Base-by-base conservation (phyloP, 2,113 vertebrate genomes). In the Steatornis caripensis region DNA sequence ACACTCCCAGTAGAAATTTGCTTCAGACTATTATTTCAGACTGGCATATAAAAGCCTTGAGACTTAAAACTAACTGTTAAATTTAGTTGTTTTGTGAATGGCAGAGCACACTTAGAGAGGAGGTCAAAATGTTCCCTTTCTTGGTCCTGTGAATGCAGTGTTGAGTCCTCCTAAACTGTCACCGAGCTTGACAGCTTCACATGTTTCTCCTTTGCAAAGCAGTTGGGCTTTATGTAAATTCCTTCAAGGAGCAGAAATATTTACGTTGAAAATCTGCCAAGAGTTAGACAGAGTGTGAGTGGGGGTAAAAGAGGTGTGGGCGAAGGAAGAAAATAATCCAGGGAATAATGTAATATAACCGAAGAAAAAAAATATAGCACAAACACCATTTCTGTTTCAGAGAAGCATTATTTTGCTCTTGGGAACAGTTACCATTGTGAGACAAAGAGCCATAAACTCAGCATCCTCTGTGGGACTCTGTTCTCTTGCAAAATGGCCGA, bases 241-340 rank as follows among this genome's bases (percentile, higher is more conserved):
- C 74, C 85, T 87, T 15, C 21, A 55, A 85, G 83, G 45, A 91
- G 57, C 45, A 89, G 83, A 85, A 92, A 79, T 93, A 65, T 94
- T 95, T 88, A 57, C 77, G 7, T 5, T 89, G 95, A 79, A 87
- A 87, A 53, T 2, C 49, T 3, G 75, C 94, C 96, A 96, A 8
- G 75, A 77, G 45, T 54, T 20, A 68, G 74, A 82, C 55, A 26
- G 37, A 82, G 74, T 1, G 64, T 46, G 43, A 30, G 49, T 3
- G 23, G 49, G 71, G 58, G 11, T 60, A 9, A 41, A 26, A 82
- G 71, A 86, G 49, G 54, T 30, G 41, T 79, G 84, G 87, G 78
- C 0, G 2, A 49, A 53, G 70, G 61, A 66, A 17, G 79, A 17
- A 60, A 88, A 36, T n/a, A 6, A n/a, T 7, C 36, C 46, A 22